These are phyloP conservation scores for Polydrusus tereticollis DNA, from an alignment of 2,888 invertebrate species.

Conservation along the genomic window DNA sequence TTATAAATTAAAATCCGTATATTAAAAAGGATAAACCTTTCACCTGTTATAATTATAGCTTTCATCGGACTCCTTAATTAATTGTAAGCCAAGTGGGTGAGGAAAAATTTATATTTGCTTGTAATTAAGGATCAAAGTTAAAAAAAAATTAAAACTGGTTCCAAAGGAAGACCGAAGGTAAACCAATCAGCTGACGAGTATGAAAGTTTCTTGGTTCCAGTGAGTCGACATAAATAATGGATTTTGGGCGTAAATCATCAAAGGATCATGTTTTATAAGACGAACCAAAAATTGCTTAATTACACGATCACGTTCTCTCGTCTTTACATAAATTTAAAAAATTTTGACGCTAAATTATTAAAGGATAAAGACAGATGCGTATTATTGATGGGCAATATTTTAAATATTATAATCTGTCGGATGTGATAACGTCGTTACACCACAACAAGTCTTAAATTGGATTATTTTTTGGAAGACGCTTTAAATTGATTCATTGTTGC, in stretches of 20 bases:
- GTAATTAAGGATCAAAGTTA: slow-evolving; percentile 37
- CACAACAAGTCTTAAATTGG: not conserved
- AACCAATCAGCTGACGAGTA: slow-evolving; percentile 18
- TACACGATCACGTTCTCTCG: not conserved
- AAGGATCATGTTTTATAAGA: slow-evolving; percentile 15
- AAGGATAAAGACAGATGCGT: slow-evolving; percentile 27
- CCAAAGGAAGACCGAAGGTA: slow-evolving; percentile 25
- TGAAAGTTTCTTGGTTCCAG: not conserved
- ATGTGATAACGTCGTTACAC: slow-evolving; percentile 34
- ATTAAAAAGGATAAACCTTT: slow-evolving; percentile 29
- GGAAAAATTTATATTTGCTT: slow-evolving; percentile 39
- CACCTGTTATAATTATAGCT: slow-evolving; percentile 36
- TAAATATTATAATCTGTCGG: slow-evolving; percentile 14
- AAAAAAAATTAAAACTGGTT: slow-evolving; percentile 36
- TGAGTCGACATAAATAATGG: slow-evolving; percentile 1
- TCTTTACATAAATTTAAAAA: slow-evolving; percentile 31
- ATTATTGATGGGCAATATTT: slow-evolving; percentile 3
- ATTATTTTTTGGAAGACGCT: no score
- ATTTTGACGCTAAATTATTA: slow-evolving; percentile 22
- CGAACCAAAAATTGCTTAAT: slow-evolving; percentile 21
- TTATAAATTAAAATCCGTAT: slow-evolving; percentile 20
- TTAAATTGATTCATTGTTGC: slow-evolving; percentile 12
- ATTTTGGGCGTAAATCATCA: slow-evolving; percentile 1
- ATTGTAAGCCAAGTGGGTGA: slow-evolving; percentile 35
- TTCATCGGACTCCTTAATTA: slow-evolving; percentile 34